Conservation (phyloP, 1,140 invertebrate species). For the Bombus soroeensis region DNA sequence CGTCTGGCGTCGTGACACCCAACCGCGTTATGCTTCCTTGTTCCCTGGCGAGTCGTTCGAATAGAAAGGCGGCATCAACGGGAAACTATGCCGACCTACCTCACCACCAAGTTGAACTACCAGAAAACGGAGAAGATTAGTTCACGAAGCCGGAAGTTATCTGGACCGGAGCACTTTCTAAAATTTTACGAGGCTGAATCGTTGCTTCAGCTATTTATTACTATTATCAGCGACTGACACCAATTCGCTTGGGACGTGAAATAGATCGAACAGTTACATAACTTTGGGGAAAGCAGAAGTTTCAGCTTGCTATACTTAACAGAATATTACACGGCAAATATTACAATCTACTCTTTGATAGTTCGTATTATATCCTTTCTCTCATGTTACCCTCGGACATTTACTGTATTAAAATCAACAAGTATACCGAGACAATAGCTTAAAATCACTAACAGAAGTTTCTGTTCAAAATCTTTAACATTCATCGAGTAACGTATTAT, state of each 20-base stretch:
- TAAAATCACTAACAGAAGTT: neutral
- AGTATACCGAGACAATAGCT: neutral
- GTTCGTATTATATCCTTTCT: too few relatives aligned
- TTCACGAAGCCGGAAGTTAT: constrained; percentile 43
- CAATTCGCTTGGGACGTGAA: neutral
- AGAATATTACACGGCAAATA: neutral
- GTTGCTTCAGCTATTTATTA: neutral
- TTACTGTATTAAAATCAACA: neutral
- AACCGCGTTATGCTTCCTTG: constrained; percentile 64
- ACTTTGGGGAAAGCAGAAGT: neutral
- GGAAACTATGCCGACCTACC: constrained; percentile 57
- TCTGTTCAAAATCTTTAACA: neutral
- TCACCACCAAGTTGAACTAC: constrained; percentile 41
- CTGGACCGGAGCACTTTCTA: constrained; percentile 33
- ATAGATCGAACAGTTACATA: neutral
- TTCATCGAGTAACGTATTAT: neutral
- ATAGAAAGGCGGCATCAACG: constrained; percentile 69
- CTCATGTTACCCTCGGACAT: too few relatives aligned
- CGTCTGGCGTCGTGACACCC: neutral
- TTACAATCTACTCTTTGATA: neutral
- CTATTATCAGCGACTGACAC: neutral
- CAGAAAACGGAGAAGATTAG: constrained; percentile 60
- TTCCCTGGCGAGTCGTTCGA: constrained; percentile 65
- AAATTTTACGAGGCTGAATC: constrained; percentile 37
- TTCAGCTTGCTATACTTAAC: neutral